Conservation (phyloP, 2,113 vertebrate species). For the Melanerpes formicivorus region DNA sequence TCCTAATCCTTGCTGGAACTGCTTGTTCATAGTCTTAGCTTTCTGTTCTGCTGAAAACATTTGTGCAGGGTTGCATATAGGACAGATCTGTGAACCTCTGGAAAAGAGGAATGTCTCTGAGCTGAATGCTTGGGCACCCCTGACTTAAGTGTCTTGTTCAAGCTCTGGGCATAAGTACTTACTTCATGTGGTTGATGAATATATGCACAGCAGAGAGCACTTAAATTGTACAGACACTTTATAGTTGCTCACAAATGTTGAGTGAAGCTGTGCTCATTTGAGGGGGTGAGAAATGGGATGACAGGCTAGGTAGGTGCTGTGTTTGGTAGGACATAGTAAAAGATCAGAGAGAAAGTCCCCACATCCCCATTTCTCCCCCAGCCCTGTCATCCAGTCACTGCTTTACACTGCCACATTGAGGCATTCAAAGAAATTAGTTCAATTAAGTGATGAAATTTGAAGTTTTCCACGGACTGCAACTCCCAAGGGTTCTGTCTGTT, state of each 20-base stretch:
- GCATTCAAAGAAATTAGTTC: constrained; percentile 81
- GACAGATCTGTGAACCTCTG: not conserved
- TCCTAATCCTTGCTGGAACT: not conserved
- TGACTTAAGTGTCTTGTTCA: not conserved
- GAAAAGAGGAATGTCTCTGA: not conserved
- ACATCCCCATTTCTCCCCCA: too few species aligned
- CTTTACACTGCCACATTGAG: constrained; percentile 83
- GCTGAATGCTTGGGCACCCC: not conserved
- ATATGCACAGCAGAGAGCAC: not conserved
- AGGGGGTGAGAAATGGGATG: not conserved
- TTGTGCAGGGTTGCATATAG: not conserved
- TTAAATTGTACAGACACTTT: not conserved
- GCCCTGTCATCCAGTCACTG: constrained; percentile 66
- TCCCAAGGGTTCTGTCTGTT: too few species aligned
- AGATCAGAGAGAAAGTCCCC: constrained; percentile 80
- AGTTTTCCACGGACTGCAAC: not conserved
- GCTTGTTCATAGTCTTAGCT: not conserved
- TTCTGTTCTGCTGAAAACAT: not conserved
- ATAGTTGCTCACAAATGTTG: not conserved
- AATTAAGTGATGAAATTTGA: constrained; percentile 56
- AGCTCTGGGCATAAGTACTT: not conserved
- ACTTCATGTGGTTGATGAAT: not conserved
- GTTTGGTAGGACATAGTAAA: constrained; percentile 75
- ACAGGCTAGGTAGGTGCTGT: not conserved
- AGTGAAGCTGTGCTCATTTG: not conserved